Evolutionary conservation across 2,797 vertebrate genomes (phyloP).

Genomic region (Heteromormyrus szaboi): DNA sequence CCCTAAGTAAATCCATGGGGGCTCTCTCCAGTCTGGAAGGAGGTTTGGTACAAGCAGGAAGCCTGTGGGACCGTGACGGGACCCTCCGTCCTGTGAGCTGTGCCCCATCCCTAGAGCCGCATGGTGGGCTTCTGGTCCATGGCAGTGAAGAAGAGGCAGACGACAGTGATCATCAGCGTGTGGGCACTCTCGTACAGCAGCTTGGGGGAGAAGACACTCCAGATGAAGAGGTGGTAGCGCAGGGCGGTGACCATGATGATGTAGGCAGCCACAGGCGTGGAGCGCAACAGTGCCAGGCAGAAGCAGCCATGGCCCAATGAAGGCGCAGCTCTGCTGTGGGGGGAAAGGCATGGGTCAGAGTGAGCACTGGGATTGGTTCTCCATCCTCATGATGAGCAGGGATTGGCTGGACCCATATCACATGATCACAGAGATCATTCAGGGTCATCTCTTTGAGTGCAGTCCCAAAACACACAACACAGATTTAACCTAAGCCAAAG

Average conservation of each 20-base stretch:
- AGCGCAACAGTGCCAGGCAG: constrained; percentile 78
- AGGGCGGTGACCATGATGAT: constrained; percentile 77
- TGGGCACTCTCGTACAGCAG: constrained; percentile 86
- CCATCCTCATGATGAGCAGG: constrained; percentile 3
- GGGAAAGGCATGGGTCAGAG: constrained; percentile 24
- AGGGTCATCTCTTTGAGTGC: not conserved
- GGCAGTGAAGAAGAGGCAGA: constrained; percentile 76
- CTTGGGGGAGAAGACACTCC: constrained; percentile 96
- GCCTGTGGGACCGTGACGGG: not conserved
- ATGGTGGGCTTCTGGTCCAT: constrained; percentile 66
- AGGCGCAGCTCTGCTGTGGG: constrained; percentile 60
- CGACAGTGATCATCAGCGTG: constrained; percentile 67
- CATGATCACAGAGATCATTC: not conserved
- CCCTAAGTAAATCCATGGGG: not conserved
- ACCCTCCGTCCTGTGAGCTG: not conserved
- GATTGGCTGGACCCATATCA: constrained; percentile 12
- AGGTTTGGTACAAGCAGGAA: not conserved
- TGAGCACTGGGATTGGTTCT: not conserved
- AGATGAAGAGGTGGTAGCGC: constrained; percentile 93
- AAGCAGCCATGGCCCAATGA: constrained; percentile 79
- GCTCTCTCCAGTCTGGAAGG: not conserved
- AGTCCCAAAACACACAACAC: not conserved
- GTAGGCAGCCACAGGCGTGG: constrained; percentile 73
- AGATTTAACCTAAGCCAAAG: not conserved
- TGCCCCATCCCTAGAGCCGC: constrained; percentile 9